A percentile compares a stretch with the other conserved stretches of the same genome.
Conservation (phyloP, 2,113 vertebrate species). For the Halcyon senegalensis region DNA sequence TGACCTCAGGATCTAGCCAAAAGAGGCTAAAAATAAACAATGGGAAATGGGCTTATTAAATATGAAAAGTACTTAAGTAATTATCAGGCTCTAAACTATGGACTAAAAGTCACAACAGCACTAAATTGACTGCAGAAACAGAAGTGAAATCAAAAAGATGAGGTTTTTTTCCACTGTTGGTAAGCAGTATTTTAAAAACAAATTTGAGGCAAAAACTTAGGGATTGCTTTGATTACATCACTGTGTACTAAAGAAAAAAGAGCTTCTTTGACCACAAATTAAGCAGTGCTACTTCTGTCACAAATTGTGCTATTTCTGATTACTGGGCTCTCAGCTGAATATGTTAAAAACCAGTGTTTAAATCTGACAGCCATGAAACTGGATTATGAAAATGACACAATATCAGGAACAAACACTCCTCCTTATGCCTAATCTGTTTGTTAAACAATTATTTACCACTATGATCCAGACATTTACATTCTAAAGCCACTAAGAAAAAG, state of each 20-base stretch:
- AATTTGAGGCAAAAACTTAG: background rate
- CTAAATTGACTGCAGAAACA: background rate
- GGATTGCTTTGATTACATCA: background rate
- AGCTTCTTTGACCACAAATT: background rate
- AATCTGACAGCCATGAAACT: background rate
- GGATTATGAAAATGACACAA: slow-evolving; percentile 16
- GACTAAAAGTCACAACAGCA: background rate
- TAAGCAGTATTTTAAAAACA: background rate
- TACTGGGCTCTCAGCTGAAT: background rate
- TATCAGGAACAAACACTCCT: slow-evolving; percentile 2
- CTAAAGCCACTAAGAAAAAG: background rate
- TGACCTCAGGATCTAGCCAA: background rate
- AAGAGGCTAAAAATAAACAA: background rate
- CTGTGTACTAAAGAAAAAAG: background rate
- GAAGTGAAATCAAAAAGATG: background rate
- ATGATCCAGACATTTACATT: background rate
- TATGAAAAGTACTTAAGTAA: background rate
- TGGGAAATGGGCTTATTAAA: background rate
- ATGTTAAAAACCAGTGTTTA: background rate
- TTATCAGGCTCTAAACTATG: background rate
- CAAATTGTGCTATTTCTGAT: background rate
- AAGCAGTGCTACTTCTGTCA: background rate
- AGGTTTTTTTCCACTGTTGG: background rate
- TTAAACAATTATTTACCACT: background rate
- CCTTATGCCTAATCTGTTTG: background rate